A percentile compares a stretch with the other conserved stretches of the same genome.
Evolutionary conservation across 2,113 vertebrate genomes (phyloP).

Genomic region (Chauna torquata): DNA sequence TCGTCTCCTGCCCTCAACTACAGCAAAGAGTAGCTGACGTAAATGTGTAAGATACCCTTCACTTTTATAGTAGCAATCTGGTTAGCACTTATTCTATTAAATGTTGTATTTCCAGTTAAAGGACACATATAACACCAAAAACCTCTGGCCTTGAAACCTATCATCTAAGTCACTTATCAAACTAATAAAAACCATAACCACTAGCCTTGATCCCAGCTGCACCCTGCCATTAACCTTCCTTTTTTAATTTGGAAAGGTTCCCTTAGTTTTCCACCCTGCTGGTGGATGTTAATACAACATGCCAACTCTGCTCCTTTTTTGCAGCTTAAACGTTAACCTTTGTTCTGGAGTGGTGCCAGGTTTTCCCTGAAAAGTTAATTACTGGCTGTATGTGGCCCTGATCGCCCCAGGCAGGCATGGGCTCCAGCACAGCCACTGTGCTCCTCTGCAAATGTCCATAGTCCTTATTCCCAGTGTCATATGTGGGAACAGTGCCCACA

Average conservation of each 20-base stretch:
- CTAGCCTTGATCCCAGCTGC: background rate
- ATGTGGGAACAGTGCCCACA: fast-evolving
- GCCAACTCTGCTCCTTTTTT: background rate
- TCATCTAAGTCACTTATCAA: background rate
- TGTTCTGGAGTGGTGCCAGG: background rate
- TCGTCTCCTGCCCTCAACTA: background rate
- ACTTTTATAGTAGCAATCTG: background rate
- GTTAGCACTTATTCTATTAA: background rate
- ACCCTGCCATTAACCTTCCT: background rate
- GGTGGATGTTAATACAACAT: background rate
- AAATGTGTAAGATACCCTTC: background rate
- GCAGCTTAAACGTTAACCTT: background rate
- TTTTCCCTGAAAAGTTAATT: background rate
- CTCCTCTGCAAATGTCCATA: background rate
- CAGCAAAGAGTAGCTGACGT: background rate
- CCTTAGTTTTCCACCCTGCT: background rate
- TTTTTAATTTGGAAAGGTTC: constrained; percentile 14
- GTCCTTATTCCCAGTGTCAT: background rate
- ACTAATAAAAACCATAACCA: background rate
- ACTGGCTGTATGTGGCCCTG: fast-evolving
- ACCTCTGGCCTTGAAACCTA: background rate
- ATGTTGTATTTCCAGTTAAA: background rate
- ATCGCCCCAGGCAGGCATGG: background rate
- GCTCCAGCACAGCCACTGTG: background rate
- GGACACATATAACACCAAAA: background rate